phyloP scores from a whole-genome alignment of 1,140 invertebrate species.

The Hycleus cichorii region DNA sequence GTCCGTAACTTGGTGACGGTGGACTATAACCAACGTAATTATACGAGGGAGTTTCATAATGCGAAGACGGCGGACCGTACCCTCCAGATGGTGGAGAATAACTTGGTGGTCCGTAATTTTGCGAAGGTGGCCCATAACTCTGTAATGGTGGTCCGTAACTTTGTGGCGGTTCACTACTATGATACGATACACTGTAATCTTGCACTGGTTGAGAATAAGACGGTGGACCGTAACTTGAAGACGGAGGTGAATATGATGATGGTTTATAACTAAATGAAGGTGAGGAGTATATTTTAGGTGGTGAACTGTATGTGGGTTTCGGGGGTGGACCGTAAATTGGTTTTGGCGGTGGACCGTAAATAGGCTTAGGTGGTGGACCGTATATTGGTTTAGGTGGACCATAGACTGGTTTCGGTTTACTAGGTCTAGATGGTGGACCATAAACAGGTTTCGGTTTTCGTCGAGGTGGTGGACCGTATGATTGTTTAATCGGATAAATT shows the following conservation, averaged over 20 bases:
- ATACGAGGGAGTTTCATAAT: constrained; percentile 9
- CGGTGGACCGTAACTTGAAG: constrained; percentile 6
- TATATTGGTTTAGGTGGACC: constrained; percentile 15
- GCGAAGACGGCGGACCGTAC: not conserved
- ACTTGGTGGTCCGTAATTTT: too few species aligned
- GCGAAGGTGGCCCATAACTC: constrained; percentile 12
- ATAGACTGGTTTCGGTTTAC: constrained; percentile 11
- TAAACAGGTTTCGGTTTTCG: constrained; percentile 8
- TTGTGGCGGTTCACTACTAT: not conserved
- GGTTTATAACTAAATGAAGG: constrained; percentile 10
- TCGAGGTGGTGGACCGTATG: constrained; percentile 10
- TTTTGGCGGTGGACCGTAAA: constrained; percentile 10
- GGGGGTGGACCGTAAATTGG: constrained; percentile 5
- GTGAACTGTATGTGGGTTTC: constrained; percentile 3
- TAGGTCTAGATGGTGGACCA: constrained; percentile 12
- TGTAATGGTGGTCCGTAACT: constrained; percentile 14
- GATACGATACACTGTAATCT: too few species aligned
- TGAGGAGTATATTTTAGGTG: constrained; percentile 6
- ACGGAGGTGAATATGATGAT: not conserved
- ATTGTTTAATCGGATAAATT: constrained; percentile 10
- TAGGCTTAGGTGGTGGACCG: constrained; percentile 4
- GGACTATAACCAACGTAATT: constrained; percentile 5
- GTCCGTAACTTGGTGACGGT: constrained; percentile 14
- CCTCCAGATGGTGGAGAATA: too few species aligned
- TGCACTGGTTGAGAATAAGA: not conserved